phyloP scores from a whole-genome alignment of 2,888 invertebrate species.

The Leucoma salicis region DNA sequence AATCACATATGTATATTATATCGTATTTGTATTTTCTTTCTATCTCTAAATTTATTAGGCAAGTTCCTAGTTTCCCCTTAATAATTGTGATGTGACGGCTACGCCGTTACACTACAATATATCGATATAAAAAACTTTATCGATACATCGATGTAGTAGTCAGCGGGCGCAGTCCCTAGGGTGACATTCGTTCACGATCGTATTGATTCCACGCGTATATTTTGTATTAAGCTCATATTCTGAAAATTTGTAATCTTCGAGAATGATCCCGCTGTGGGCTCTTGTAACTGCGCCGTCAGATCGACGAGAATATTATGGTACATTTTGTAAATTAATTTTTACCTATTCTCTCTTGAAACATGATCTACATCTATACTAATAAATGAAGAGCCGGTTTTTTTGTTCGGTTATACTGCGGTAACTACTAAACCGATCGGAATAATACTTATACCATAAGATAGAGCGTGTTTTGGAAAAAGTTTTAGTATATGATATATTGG shows the following conservation, averaged over 20 bases:
- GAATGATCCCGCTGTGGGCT: slow-evolving; percentile 19
- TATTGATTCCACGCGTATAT: slow-evolving; percentile 10
- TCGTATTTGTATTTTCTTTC: too few species aligned
- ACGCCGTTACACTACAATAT: too few species aligned
- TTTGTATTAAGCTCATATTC: slow-evolving; percentile 14
- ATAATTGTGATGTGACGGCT: background rate
- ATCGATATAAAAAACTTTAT: background rate
- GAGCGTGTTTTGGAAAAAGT: too few species aligned
- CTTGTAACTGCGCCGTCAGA: background rate
- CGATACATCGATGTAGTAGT: background rate
- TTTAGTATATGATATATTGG: too few species aligned
- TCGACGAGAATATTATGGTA: background rate
- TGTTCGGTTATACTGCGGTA: too few species aligned
- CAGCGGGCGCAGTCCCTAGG: slow-evolving; percentile 1
- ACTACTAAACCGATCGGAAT: too few species aligned
- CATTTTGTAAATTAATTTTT: background rate
- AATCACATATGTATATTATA: too few species aligned
- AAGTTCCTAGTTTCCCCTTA: too few species aligned
- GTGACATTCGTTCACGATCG: slow-evolving; percentile 8
- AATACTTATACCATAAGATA: too few species aligned
- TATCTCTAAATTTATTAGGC: too few species aligned
- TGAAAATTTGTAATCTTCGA: slow-evolving; percentile 32
- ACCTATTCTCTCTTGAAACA: background rate
- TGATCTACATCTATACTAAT: too few species aligned
- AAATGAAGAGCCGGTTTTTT: too few species aligned